Base-by-base conservation (phyloP, 1,140 invertebrate genomes). In the Lerema accius region DNA sequence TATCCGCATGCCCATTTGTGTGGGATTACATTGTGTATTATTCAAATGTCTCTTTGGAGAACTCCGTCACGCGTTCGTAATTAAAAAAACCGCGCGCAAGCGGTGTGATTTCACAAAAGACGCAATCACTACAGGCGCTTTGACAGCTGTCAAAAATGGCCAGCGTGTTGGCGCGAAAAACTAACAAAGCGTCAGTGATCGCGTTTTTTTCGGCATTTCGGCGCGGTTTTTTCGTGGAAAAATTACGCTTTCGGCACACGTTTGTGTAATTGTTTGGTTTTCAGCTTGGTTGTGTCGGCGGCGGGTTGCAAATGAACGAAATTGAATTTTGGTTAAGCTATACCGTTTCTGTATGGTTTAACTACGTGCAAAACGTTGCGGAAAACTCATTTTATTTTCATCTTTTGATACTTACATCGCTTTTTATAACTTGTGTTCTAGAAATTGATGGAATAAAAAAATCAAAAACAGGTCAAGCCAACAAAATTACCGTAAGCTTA, bases 211-310 rank as follows among this genome's bases (percentile, higher is more conserved):
- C 63, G 71, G 60, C 74, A 78, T 80, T 80, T 84, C 63, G 72
- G 64, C 65, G 63, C 73, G 69, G 77, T 75, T 80, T 80, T 86
- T 86, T 77, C 72, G 72, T 73, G 77, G 71, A 80, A 84, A 85
- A 85, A 89, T 90, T 86, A 90, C 79, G 80, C 68, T 90, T 85
- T 85, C 83, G 78, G 67, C 79, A 76, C 83, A 82, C 80, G 84
- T 86, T 80, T 82, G 76, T 85, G 81, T 89, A 87, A 90, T 90
- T 89, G 87, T 89, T 90, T 83, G 84, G 87, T 87, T 89, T 86
- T 80, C 82, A 73, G 76, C 68, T 68, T 76, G 78, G 76, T 71
- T 69, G 67, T 69, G 80, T 70, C 62, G 72, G 72, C 62, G 69
- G 73, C 61, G 70, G 42, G 42, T 48, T 48, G 56, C 56, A 73